Evolutionary conservation across 1,140 invertebrate genomes (phyloP), one percentile per base, ranked within the genome.

Genomic region (Drosophila parabipectinata): DNA sequence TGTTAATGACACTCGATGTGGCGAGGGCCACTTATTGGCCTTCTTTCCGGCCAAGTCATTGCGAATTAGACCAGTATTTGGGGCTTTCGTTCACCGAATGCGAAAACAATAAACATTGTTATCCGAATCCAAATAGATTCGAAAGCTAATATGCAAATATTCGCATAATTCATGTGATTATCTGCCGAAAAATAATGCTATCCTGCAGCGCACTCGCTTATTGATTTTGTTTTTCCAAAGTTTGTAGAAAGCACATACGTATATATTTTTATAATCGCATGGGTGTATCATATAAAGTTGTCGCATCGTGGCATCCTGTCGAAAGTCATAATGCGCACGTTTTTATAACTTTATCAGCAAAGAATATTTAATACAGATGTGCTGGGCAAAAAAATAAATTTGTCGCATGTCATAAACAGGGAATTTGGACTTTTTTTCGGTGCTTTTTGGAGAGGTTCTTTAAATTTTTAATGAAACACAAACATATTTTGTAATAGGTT

Each of bases 381-480:
- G 37, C 24, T n/a, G 44, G 53, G 39, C 18, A 18, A 18, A 39
- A 18, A 66, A 71, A 71, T 71, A 71, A 76, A 68, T 52, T 76
- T 82, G 82, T 78, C 81, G 81, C 77, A 77, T 85, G 64, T 75
- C 82, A 87, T 87, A 87, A 87, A 78, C 69, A 75, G 48, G 52
- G 45, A 14, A 55, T 51, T 74, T 57, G 68, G 53, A 24, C 8
- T 10, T 34, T 4, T 53, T 28, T 55, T 26, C 14, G n/a, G 26
- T 18, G 55, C 57, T 47, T 63, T 28, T 58, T 48, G 34, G 21
- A 41, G 26, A 59, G 50, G 60, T 41, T 72, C 79, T 79, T 87
- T 87, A 62, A 76, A 88, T 87, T 87, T 87, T 87, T 87, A 87
- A 87, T 87, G 79, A 82, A 87, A 88, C 74, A 79, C 78, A 88